Evolutionary conservation across 2,113 vertebrate genomes (phyloP).

Genomic region (Phoxinus phoxinus): DNA sequence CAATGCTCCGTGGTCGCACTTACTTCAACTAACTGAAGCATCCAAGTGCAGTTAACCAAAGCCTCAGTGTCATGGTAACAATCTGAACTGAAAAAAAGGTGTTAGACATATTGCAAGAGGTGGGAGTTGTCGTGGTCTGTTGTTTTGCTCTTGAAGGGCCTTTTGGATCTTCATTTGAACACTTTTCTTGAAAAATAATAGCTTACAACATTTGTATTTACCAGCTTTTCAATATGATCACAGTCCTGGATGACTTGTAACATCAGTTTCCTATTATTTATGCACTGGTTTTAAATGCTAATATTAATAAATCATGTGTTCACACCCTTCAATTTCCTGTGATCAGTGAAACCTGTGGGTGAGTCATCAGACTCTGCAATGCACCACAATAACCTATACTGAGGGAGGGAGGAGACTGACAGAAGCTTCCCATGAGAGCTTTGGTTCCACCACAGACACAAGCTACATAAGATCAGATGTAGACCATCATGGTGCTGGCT

Average conservation of each 20-base stretch:
- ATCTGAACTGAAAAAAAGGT: neutral
- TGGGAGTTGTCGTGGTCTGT: neutral
- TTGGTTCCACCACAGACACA: neutral
- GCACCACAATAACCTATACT: constrained; percentile 24
- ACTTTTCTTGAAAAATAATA: neutral
- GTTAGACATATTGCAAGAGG: constrained; percentile 3
- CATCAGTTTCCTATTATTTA: neutral
- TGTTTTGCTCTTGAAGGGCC: neutral
- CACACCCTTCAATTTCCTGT: constrained; percentile 8
- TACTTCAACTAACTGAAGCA: neutral
- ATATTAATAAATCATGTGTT: constrained; percentile 3
- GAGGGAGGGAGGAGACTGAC: constrained; percentile 26
- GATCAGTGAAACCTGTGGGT: constrained; percentile 21
- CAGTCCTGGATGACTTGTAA: neutral
- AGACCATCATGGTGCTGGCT: neutral
- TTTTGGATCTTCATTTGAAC: neutral
- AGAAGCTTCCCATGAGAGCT: constrained; percentile 14
- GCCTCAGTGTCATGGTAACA: constrained; percentile 12
- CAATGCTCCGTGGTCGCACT: neutral
- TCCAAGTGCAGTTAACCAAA: constrained; percentile 5
- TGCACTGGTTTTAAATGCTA: neutral
- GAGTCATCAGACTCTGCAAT: constrained; percentile 38
- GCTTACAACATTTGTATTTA: neutral
- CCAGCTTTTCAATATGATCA: neutral
- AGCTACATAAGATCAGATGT: neutral